phyloP scores from a whole-genome alignment of 2,888 invertebrate genomes.

The Sepiola atlantica region DNA sequence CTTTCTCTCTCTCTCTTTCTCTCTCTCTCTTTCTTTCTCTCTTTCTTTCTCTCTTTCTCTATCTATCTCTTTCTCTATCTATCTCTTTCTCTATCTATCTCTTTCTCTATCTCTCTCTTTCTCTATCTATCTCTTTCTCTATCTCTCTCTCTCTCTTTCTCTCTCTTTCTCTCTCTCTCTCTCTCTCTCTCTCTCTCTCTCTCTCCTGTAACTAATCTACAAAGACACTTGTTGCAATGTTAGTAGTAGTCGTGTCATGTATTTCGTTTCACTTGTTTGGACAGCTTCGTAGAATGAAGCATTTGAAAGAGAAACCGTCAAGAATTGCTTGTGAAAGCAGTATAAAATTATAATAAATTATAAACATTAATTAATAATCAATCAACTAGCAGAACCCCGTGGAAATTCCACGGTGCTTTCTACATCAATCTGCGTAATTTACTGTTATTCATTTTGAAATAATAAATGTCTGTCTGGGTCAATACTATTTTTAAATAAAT shows the following conservation, averaged over 20 bases:
- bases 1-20: background rate
- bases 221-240: background rate
- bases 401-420: too few relatives aligned
- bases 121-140: background rate
- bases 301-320: too few relatives aligned
- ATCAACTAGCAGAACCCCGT: too few relatives aligned
- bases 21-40: background rate
- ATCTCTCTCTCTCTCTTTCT: background rate
- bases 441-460: too few relatives aligned
- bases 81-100: background rate
- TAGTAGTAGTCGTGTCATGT: background rate
- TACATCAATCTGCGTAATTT: too few relatives aligned
- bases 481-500: too few relatives aligned
- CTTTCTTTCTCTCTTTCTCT: background rate
- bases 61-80: too few relatives aligned
- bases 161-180: background rate
- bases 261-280: background rate
- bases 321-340: too few relatives aligned
- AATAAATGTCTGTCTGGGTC: too few relatives aligned
- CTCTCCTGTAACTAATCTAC: background rate
- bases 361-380: too few relatives aligned
- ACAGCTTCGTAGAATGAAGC: background rate
- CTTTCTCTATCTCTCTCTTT: background rate
- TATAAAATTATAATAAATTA: too few relatives aligned
- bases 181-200: background rate